These are phyloP conservation scores for Lytechinus variegatus DNA, from an alignment of 35 echinoderm and acorn worm species.

Conservation along the genomic window DNA sequence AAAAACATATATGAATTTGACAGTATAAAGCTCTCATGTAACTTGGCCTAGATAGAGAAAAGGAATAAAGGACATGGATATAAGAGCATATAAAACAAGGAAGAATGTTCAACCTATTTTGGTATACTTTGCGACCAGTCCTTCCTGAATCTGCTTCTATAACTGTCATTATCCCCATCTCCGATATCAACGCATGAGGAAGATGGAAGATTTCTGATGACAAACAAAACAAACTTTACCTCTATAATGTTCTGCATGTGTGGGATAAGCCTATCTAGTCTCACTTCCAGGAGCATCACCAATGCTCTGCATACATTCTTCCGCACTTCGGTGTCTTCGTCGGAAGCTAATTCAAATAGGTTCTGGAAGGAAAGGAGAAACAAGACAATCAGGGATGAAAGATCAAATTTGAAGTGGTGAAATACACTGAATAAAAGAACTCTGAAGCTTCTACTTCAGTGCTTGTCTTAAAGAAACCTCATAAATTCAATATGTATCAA, in stretches of 20 bases:
- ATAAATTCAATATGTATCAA: too few species aligned
- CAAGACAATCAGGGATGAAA: background rate
- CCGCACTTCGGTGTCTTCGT: slow-evolving; percentile 94
- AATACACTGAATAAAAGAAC: too few species aligned
- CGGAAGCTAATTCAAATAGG: slow-evolving; percentile 85
- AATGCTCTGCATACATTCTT: slow-evolving; percentile 97
- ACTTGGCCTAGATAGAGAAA: background rate
- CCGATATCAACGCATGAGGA: background rate
- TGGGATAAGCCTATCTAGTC: slow-evolving; percentile 87
- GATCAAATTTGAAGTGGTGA: too few species aligned
- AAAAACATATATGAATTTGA: too few species aligned
- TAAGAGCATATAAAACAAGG: background rate
- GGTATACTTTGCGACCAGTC: background rate
- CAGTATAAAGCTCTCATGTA: too few species aligned
- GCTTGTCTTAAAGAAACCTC: too few species aligned
- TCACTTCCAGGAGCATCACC: slow-evolving; percentile 98
- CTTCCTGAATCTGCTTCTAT: background rate
- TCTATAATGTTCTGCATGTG: slow-evolving; percentile 98
- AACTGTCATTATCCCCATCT: background rate
- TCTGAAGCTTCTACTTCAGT: too few species aligned
- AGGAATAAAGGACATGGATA: background rate
- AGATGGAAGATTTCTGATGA: background rate
- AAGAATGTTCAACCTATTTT: background rate
- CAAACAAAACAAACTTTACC: slow-evolving; percentile 61
- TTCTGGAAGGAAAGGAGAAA: slow-evolving; percentile 57